Evolutionary conservation across 1,140 invertebrate species (phyloP), one percentile per base, ranked within the genome.

Genomic region (Aphelinus certus): DNA sequence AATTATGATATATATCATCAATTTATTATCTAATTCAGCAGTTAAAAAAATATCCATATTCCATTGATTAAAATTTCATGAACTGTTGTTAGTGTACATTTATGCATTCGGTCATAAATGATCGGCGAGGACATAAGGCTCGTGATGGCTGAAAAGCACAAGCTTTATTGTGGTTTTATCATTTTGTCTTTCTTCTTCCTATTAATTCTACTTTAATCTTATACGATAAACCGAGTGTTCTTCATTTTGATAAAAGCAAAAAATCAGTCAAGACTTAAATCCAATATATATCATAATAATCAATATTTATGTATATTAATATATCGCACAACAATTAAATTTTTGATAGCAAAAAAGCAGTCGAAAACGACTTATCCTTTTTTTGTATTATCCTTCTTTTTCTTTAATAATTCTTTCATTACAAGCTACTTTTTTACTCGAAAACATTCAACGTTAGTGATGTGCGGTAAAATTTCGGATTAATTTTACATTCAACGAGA

Each of bases 341-440:
- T 63, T n/a, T 69, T 68, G 69, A 75, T 69, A 70, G 73, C 66
- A 70, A 75, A 70, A 67, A 69, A 75, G 65, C 58, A 74, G 65
- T 43, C 49, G 45, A 74, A 74, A 62, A 68, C 57, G 57, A 53
- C 57, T 53, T 61, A 61, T 51, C 45, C 48, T 58, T 74, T 74
- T 56, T 64, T 69, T 47, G 51, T 57, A 61, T 47, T n/a, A 73
- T 26, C 26, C 26, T 26, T 47, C 49, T 72, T 43, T 69, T 58
- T 51, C 7, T 61, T 3, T 42, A 60, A 69, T 58, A 53, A 68
- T 47, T 42, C 26, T 10, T 53, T 53, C 9, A 6, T 53, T 64
- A 64, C 5, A 57, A 64, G 9, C 62, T 72, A 72, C 61, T 64
- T 65, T 58, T 57, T 72, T 56, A 2, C 7, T 55, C 47, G 49